These are phyloP conservation scores for Tetragonula carbonaria DNA, from an alignment of 2,888 invertebrate genomes.

Conservation along the genomic window DNA sequence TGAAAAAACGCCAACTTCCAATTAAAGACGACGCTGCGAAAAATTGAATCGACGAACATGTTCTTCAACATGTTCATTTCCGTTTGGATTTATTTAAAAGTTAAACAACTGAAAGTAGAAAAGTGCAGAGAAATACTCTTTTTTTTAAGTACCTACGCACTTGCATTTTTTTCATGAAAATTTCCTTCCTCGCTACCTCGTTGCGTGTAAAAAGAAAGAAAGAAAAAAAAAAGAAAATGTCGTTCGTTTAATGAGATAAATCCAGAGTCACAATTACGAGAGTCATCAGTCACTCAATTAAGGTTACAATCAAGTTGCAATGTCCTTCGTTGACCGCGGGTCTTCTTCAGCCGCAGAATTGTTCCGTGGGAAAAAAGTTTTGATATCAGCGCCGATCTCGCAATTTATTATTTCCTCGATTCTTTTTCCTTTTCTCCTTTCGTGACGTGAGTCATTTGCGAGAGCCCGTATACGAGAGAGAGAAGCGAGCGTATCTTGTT, in stretches of 20 bases:
- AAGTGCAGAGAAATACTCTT: background rate
- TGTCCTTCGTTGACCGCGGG: slow-evolving; percentile 3
- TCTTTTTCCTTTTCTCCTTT: background rate
- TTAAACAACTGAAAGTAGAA: too few relatives aligned
- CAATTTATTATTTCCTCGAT: background rate
- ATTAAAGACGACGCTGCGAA: too few relatives aligned
- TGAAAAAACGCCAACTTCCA: too few relatives aligned
- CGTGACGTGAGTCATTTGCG: background rate
- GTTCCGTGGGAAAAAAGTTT: background rate
- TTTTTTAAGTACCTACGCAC: background rate
- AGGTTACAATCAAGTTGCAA: background rate
- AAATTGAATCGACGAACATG: too few relatives aligned
- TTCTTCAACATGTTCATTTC: too few relatives aligned
- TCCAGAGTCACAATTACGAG: slow-evolving; percentile 19
- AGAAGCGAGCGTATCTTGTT: background rate
- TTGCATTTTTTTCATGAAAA: background rate
- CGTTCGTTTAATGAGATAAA: slow-evolving; percentile 1
- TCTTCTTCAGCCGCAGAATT: background rate
- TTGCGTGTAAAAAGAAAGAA: background rate
- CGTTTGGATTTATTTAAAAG: too few relatives aligned
- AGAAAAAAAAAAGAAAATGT: background rate
- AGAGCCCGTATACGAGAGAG: background rate
- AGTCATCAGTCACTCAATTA: slow-evolving; percentile 31
- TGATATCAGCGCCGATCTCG: background rate
- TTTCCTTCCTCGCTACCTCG: background rate